Base-by-base conservation (phyloP, 1,140 invertebrate genomes). In the Hypothenemus hampei region DNA sequence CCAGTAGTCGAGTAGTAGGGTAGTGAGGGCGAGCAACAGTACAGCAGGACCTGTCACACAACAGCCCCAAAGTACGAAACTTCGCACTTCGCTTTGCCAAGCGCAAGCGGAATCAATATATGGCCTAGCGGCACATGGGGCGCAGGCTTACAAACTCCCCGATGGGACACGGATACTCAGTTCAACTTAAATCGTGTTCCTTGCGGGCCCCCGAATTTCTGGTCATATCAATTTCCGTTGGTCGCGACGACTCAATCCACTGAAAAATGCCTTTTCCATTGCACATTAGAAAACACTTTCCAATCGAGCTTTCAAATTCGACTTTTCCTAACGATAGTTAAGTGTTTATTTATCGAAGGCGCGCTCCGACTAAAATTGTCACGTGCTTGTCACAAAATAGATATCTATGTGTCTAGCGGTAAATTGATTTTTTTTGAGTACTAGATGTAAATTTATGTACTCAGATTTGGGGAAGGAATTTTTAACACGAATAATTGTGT, bases 21-120 rank as follows among this genome's bases (percentile, higher is more conserved):
- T 29, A 40, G 36, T 24, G 29, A 35, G 10, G n/a, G 15, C 10
- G 18, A 22, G 55, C 55, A 57, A 51, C 55, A 49, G 54, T 31
- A 50, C 45, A 41, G 35, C 45, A 41, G 35, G 10, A 26, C 11
- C 24, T 33, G 20, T 40, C 37, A 44, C 31, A 33, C 26, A 47
- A 48, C 29, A 50, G 26, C 24, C 39, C 11, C 7, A 29, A 46
- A n/a, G 33, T 50, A 41, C 39, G 31, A 57, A 51, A 50, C 39
- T 44, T 57, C 54, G 39, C 55, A 29, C 21, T 26, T 15, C 18
- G 8, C 55, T 41, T 24, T 8, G 16, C 29, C 15, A 20, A 36
- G 55, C 55, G 55, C 55, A 50, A 45, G 20, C 37, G 10, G 47
- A 57, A 57, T 57, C 55, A 57, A 57, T 57, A 57, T 44, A 23